Base-by-base conservation (phyloP, 1,140 invertebrate species). In the Dendrolimus punctatus region DNA sequence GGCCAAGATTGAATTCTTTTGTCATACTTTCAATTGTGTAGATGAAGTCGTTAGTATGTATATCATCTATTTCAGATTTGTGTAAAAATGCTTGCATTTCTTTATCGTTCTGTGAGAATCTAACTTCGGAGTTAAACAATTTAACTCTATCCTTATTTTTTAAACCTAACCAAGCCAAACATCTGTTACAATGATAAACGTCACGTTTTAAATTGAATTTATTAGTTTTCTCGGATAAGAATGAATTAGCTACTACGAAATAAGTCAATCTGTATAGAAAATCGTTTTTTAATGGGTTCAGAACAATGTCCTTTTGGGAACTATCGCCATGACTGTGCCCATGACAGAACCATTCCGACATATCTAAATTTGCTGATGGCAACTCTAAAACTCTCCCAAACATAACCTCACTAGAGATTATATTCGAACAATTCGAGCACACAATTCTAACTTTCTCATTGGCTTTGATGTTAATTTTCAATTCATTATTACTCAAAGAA, bases 261-360 rank as follows among this genome's bases (percentile, higher is more conserved):
- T 69, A 88, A 58, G 84, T 89, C n/a, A 86, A 57, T 45, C 84
- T 64, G 57, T 89, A 88, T 41, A 90, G 79, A 60, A 89, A 74
- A 74, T 90, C 89, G 48, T 54, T 58, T 57, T 73, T 73, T 56
- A 81, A 85, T 9, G 86, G 85, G 46, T 79, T 77, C 40, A 89
- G 64, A 48, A 68, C 64, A 10, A 64, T 56, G 6, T 73, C 62
- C 38, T 46, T 57, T 50, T 62, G 55, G 6, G 70, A 58, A 7
- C 66, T 45, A 23, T 64, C 55, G 23, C 64, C 56, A 48, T 74
- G 68, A 5, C 55, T 48, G 52, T 76, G 77, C 4, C 71, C 79
- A 60, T 90, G 89, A 58, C 90, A 90, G 67, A 90, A 90, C 89
- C 88, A 90, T 52, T 90, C 88, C 0, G 79, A 85, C 68, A 85